Base-by-base conservation (phyloP, 2,888 invertebrate species). In the Melinaea menophilus region DNA sequence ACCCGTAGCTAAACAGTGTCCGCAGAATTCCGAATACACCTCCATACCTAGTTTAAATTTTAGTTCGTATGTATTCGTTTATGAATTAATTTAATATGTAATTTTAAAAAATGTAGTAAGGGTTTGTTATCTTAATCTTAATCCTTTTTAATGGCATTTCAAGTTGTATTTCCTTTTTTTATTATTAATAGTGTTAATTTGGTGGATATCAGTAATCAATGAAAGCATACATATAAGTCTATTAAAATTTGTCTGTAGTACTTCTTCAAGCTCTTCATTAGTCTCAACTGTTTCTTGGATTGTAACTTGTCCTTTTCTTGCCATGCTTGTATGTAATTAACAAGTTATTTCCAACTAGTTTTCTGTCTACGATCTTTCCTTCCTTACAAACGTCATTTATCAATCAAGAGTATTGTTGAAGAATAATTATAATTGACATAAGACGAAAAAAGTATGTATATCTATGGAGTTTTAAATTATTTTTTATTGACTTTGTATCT, bases 1-100 rank as follows among this genome's bases (percentile, higher is more conserved):
- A 0, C 86, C 80, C 78, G 95, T 93, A 0, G 94, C 94, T 33
- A 90, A 71, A 72, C 95, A 94, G 0, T 92, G 92, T 0, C 95
- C 95, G 72, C 94, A 93, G 92, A 94, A 95, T 2, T 93, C 93
- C 0, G 94, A 93, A 78, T 93, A 95, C 5, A 95, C 92, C 78
- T 95, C 95, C 74, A 94, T 75, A 72, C 89, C 90, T 90, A 41
- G 11, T 63, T 1, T 62, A 48, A 41, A 41, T 35, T 13, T 11
- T 7, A 64, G 11, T 41, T 12, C 12, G 3, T 13, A 22, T 22
- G 22, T 22, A 22, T 22, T 22, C 22, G 1, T 22, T 22, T 22
- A 22, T 9, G 37, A 48, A 22, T 7, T 3, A 11, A 47, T 22
- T 56, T 11, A 60, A 57, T 13, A 34, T 12, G 34, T 3, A 57